A percentile compares a stretch with the other conserved stretches of the same genome.
These are phyloP conservation scores for Drepanosiphum platanoidis DNA, from an alignment of 2,888 invertebrate genomes.

Conservation along the genomic window DNA sequence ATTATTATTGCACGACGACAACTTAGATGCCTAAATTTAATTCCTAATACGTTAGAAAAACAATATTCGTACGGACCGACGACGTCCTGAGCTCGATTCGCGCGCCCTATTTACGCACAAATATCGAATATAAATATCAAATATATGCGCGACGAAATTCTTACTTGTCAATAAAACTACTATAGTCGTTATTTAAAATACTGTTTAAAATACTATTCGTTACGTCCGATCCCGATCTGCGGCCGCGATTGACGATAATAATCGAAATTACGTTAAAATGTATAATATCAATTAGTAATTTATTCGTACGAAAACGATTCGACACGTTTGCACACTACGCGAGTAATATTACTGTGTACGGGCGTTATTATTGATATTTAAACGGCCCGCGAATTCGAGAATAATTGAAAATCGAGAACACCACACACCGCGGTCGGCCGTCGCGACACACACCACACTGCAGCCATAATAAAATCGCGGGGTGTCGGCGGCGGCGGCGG, in stretches of 20 bases:
- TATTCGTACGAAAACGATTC: not conserved
- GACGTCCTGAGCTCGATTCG: constrained; percentile 3
- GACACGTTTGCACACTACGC: no score
- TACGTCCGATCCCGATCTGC: not conserved
- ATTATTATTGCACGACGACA: not conserved
- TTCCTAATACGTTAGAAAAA: no score
- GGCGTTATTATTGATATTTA: no score
- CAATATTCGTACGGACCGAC: not conserved
- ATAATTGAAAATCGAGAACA: not conserved
- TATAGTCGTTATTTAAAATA: not conserved
- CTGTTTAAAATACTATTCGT: not conserved
- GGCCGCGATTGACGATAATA: no score
- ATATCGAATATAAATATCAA: no score
- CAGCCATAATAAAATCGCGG: no score
- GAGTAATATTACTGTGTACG: no score
- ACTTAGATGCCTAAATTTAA: no score
- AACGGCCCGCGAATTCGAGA: not conserved
- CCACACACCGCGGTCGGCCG: not conserved
- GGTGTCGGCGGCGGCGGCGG: not conserved
- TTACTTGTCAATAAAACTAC: not conserved
- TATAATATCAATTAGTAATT: not conserved
- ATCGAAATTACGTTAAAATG: not conserved
- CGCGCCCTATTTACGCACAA: not conserved
- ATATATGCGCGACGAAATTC: no score
- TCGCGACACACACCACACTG: not conserved